Base-by-base conservation (phyloP, 2,888 invertebrate genomes). In the Drosophila buzzatii region DNA sequence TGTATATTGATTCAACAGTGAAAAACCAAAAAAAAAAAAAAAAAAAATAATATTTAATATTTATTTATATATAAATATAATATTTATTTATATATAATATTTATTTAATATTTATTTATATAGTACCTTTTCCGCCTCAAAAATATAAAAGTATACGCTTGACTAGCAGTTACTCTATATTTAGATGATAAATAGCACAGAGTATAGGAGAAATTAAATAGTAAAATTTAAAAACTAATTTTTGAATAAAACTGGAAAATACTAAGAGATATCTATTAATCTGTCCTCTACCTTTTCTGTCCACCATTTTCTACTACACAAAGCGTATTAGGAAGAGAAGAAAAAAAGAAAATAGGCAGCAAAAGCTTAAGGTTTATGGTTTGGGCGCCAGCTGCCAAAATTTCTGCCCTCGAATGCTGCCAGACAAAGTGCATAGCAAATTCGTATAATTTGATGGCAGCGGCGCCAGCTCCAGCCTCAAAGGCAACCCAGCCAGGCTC, bases 401-500 rank as follows among this genome's bases (percentile, higher is more conserved):
- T 23, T 58, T 39, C 58, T 18, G 39, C 20, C 39, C 27, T 55
- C 39, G 23, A 45, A 47, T 49, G 41, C 33, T 3, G 20, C 39
- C 58, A 65, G 64, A 77, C 67, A 82, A 68, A 80, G 84, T 56
- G 78, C 66, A 71, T 65, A 49, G 69, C 71, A 80, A 83, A 74
- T 72, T 71, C 70, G 77, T 70, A 73, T 81, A 83, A 83, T 77
- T 81, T 81, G 70, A 81, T 70, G 69, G 56, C 66, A 77, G 10
- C 14, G 23, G 18, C 69, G 33, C 42, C 49, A 71, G 70, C 60
- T 56, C 70, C 73, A 51, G 42, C 27, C 53, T 18, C 14, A n/a
- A 18, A 0, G n/a, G 16, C 23, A 16, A 16, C 37, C 14, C 37
- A 14, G 14, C 14, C 35, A 23, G 23, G 0, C 18, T 10, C 31